Evolutionary conservation across 2,113 vertebrate species (phyloP).

Genomic region (Panthera tigris): DNA sequence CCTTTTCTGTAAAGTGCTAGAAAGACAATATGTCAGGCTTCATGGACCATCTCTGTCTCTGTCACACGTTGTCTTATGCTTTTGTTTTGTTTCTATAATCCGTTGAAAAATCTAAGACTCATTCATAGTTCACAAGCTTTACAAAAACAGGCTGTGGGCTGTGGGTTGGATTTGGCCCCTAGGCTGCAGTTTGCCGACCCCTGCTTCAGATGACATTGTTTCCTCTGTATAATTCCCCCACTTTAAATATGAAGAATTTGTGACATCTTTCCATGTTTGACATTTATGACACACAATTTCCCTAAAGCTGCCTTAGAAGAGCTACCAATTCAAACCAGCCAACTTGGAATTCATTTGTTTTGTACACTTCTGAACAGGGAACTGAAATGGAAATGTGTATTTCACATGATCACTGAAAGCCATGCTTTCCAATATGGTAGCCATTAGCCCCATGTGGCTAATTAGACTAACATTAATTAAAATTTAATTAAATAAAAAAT

Average conservation of each 20-base stretch:
- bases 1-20: not conserved
- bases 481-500: not conserved
- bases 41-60: not conserved
- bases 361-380: not conserved
- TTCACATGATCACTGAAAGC: not conserved
- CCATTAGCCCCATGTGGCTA: not conserved
- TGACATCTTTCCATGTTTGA: not conserved
- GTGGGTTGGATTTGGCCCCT: not conserved
- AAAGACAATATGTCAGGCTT: not conserved
- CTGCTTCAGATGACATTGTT: not conserved
- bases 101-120: not conserved
- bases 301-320: not conserved
- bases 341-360: not conserved
- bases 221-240: not conserved
- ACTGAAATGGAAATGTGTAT: not conserved
- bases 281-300: not conserved
- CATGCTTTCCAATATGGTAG: not conserved
- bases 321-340: not conserved
- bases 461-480: not conserved
- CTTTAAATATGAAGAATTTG: not conserved
- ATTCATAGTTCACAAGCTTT: not conserved
- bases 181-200: not conserved
- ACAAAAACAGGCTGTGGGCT: not conserved
- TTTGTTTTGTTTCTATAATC: not conserved
- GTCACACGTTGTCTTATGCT: not conserved